Evolutionary conservation across 1,140 invertebrate genomes (phyloP).

Genomic region (Bombyx mori): DNA sequence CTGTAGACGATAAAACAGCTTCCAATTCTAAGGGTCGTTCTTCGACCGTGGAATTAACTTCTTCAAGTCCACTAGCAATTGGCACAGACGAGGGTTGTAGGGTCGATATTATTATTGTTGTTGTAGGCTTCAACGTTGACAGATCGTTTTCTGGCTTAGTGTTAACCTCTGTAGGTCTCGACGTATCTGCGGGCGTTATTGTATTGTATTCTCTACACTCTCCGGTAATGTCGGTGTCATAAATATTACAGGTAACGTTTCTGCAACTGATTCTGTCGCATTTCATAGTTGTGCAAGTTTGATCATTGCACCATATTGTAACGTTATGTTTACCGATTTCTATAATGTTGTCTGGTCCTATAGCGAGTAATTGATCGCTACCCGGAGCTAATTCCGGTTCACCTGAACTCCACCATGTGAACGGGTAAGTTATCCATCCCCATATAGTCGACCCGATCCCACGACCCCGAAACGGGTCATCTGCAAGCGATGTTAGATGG

Average conservation of each 20-base stretch:
- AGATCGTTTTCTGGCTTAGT: constrained; percentile 11
- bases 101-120: not conserved
- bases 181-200: constrained; percentile 30
- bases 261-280: constrained; percentile 49
- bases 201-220: constrained; percentile 60
- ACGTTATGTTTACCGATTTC: constrained; percentile 49
- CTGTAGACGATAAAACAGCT: constrained; percentile 40
- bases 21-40: constrained; percentile 42
- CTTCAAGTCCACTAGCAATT: not conserved
- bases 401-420: constrained; percentile 50
- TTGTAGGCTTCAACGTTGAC: constrained; percentile 5
- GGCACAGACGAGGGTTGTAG: constrained; percentile 5
- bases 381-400: constrained; percentile 21
- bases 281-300: constrained; percentile 60
- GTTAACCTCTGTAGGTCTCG: constrained; percentile 4
- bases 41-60: constrained; percentile 17
- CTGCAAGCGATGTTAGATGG: constrained; percentile 38
- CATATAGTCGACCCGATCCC: constrained; percentile 58
- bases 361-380: constrained; percentile 23
- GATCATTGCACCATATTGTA: constrained; percentile 60
- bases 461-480: constrained; percentile 39
- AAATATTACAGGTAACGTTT: constrained; percentile 60
- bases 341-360: constrained; percentile 26
- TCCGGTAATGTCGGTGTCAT: constrained; percentile 62
- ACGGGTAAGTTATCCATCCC: constrained; percentile 66